These are phyloP conservation scores for Lepeophtheirus salmonis DNA, from an alignment of 1,140 invertebrate species.

Conservation along the genomic window DNA sequence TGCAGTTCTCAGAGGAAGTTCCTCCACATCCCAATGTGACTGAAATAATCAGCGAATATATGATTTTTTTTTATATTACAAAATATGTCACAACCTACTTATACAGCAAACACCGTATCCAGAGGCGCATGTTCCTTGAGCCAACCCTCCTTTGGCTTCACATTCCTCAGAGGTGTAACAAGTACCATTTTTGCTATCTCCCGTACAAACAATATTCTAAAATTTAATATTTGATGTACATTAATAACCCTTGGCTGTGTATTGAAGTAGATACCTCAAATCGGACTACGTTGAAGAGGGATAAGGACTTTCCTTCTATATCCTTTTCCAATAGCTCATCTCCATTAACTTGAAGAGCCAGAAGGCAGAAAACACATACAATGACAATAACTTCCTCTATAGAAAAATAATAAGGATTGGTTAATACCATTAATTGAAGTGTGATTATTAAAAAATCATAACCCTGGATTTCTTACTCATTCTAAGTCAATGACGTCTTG, in stretches of 20 bases:
- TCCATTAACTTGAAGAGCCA: no score
- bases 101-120: conserved; percentile 26
- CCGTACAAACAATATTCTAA: background rate
- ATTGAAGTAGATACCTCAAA: background rate
- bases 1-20: background rate
- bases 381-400: no score
- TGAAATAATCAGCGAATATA: background rate
- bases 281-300: background rate
- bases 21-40: background rate
- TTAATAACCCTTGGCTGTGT: background rate
- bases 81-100: conserved; percentile 19
- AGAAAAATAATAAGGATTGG: no score
- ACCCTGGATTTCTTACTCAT: no score
- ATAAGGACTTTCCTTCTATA: background rate
- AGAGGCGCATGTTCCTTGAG: conserved; percentile 22
- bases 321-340: no score
- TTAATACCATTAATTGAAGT: no score
- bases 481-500: no score
- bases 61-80: background rate
- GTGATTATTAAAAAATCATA: no score
- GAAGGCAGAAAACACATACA: no score
- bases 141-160: conserved; percentile 21
- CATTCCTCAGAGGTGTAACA: conserved; percentile 37
- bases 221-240: background rate
- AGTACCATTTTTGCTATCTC: conserved; percentile 35